phyloP scores from a whole-genome alignment of 2,888 invertebrate species.

The Heliconius aoede region DNA sequence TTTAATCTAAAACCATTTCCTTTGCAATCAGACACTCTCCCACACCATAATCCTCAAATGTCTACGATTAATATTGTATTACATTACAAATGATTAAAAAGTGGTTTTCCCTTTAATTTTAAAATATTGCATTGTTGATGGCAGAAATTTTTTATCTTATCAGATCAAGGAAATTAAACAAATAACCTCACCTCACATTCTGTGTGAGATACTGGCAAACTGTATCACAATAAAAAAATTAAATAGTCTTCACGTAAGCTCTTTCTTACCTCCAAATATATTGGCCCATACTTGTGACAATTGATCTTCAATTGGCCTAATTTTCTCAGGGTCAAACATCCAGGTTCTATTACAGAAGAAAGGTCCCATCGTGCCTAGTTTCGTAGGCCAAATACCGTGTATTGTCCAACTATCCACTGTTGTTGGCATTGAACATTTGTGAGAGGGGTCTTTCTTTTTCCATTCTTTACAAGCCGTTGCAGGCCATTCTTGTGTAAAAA shows the following conservation, averaged over 20 bases:
- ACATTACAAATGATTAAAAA: too few relatives aligned
- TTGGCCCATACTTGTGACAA: conserved; percentile 88
- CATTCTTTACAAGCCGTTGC: conserved; percentile 86
- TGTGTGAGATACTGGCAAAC: neutral
- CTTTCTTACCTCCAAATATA: conserved; percentile 83
- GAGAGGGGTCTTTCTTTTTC: conserved; percentile 83
- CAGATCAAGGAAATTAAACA: neutral
- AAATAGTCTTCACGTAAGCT: neutral
- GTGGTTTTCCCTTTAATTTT: too few relatives aligned
- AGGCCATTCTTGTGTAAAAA: conserved; percentile 93
- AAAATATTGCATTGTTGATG: too few relatives aligned
- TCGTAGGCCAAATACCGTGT: conserved; percentile 93
- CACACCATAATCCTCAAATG: too few relatives aligned
- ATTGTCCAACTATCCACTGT: conserved; percentile 88
- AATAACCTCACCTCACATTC: neutral
- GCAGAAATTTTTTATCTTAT: too few relatives aligned
- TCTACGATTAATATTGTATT: too few relatives aligned
- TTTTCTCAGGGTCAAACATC: conserved; percentile 85
- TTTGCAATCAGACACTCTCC: too few relatives aligned
- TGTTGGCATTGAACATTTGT: conserved; percentile 86
- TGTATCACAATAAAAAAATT: neutral
- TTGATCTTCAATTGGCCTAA: conserved; percentile 83
- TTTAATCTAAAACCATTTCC: neutral
- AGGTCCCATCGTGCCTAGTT: conserved; percentile 86
- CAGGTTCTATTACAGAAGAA: conserved; percentile 87